Percentiles rank a stretch among this genome's conserved stretches.
Evolutionary conservation across 92 coral and sea anemone genomes (phyloP).

Genomic region (Paramuricea clavata): DNA sequence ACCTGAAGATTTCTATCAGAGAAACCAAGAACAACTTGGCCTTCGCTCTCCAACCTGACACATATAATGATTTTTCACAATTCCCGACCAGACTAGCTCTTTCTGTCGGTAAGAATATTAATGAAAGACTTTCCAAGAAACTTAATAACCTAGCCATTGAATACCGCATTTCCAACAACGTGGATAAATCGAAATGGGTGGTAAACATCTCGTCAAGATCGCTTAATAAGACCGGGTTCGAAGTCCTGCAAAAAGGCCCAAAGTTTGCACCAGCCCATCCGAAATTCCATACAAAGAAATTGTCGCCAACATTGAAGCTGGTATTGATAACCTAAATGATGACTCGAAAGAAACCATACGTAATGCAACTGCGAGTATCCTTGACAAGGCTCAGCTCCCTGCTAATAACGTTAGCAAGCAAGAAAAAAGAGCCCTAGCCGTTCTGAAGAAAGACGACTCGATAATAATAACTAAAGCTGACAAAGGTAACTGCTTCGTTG

Average conservation of each 20-base stretch:
- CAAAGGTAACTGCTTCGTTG: conserved; percentile 53
- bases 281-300: conserved; percentile 15
- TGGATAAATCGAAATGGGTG: not conserved
- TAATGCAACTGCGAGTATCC: not conserved
- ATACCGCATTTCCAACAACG: too few species aligned
- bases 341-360: conserved; percentile 28
- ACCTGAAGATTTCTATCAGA: too few species aligned
- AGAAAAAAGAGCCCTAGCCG: conserved; percentile 1
- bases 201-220: not conserved
- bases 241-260: conserved; percentile 31
- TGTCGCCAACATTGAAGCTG: conserved; percentile 38
- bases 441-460: conserved; percentile 52
- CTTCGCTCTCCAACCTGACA: too few species aligned
- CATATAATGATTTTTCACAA: too few species aligned
- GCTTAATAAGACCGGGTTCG: not conserved
- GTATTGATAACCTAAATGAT: not conserved
- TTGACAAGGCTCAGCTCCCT: not conserved
- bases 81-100: too few species aligned
- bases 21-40: too few species aligned
- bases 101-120: too few species aligned
- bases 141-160: too few species aligned
- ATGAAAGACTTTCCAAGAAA: too few species aligned
- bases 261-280: conserved; percentile 34
- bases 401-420: not conserved
- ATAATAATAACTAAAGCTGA: conserved; percentile 33